Evolutionary conservation across 1,140 invertebrate species (phyloP).

Genomic region (Aphidius ervi): DNA sequence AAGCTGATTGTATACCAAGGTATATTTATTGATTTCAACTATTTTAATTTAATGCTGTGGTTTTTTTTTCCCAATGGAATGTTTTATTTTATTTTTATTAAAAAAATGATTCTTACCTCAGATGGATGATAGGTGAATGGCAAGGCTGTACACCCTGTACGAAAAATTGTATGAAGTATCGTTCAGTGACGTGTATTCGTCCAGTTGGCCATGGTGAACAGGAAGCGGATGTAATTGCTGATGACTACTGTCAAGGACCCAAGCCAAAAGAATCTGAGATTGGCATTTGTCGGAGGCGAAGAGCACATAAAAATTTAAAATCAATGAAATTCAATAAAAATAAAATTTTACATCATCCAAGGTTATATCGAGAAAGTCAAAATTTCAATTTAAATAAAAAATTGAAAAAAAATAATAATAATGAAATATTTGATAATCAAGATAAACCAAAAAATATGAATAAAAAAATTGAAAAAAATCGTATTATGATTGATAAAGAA

Average conservation of each 20-base stretch:
- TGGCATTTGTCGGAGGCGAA: slow-evolving; percentile 17
- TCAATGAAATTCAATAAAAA: slow-evolving; percentile 13
- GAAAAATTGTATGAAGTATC: slow-evolving; percentile 24
- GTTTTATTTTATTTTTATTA: too few relatives aligned
- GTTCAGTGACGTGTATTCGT: slow-evolving; percentile 38
- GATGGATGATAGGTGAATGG: slow-evolving; percentile 47
- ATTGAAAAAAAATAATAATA: too few relatives aligned
- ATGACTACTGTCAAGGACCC: slow-evolving; percentile 34
- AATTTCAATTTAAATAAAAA: slow-evolving; percentile 12
- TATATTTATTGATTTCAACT: slow-evolving; percentile 15
- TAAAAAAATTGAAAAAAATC: too few relatives aligned
- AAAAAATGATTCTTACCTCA: slow-evolving; percentile 17
- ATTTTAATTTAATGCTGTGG: too few relatives aligned
- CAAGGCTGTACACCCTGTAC: slow-evolving; percentile 32
- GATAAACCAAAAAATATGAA: too few relatives aligned
- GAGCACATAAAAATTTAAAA: slow-evolving; percentile 15
- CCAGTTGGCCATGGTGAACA: slow-evolving; percentile 41
- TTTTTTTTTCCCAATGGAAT: neutral
- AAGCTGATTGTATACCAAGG: slow-evolving; percentile 37
- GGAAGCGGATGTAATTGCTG: slow-evolving; percentile 36
- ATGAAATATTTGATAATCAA: too few relatives aligned
- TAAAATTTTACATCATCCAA: neutral
- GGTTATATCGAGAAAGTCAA: slow-evolving; percentile 25
- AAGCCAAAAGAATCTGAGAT: slow-evolving; percentile 35
- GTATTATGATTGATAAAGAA: too few relatives aligned